Percentiles rank a stretch among this genome's conserved stretches.
Conservation (phyloP, 2,888 invertebrate species). For the Syrista parreyssii region DNA sequence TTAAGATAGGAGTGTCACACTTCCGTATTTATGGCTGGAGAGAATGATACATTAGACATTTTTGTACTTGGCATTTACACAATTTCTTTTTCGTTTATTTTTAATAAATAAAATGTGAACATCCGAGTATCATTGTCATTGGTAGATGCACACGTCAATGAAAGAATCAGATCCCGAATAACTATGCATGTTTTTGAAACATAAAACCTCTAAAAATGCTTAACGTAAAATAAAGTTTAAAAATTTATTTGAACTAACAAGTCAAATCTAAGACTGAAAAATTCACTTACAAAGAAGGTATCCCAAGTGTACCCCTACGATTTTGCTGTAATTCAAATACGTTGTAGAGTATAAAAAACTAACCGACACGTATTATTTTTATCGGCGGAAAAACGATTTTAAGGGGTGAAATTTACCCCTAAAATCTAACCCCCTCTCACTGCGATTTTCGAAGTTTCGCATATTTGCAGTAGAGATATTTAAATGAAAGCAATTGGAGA, state of each 20-base stretch:
- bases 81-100: slow-evolving; percentile 30
- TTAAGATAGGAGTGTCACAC: slow-evolving; percentile 17
- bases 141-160: not conserved
- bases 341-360: too few relatives aligned
- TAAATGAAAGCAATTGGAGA: too few relatives aligned
- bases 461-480: too few relatives aligned
- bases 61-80: slow-evolving; percentile 54
- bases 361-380: too few relatives aligned
- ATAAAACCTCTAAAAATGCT: not conserved
- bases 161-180: not conserved
- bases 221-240: not conserved
- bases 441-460: too few relatives aligned
- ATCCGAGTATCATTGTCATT: slow-evolving; percentile 19
- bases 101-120: slow-evolving; percentile 20
- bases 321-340: too few relatives aligned
- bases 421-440: too few relatives aligned
- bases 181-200: not conserved
- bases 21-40: slow-evolving; percentile 27
- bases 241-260: not conserved
- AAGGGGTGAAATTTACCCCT: too few relatives aligned
- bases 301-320: too few relatives aligned
- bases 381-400: too few relatives aligned
- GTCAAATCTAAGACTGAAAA: not conserved
- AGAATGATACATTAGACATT: slow-evolving; percentile 29
- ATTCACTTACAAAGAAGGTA: not conserved